Evolutionary conservation across 2,888 invertebrate species (phyloP).

Genomic region (Dioctria linearis): DNA sequence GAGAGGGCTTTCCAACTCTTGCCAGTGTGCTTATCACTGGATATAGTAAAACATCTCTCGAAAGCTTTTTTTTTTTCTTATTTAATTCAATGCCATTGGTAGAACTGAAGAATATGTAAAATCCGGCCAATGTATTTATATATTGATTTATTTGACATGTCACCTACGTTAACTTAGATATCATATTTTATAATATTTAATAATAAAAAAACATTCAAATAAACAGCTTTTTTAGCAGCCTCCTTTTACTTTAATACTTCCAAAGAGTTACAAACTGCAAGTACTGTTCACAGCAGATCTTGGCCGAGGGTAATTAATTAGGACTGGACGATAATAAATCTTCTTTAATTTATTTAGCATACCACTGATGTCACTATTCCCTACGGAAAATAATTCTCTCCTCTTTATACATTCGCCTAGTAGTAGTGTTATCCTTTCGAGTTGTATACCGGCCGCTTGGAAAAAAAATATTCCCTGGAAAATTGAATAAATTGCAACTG

Average conservation of each 20-base stretch:
- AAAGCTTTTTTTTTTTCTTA: too few species aligned
- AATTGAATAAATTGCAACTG: slow-evolving; percentile 32
- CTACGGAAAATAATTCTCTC: neutral
- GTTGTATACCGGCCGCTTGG: neutral
- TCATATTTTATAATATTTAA: too few species aligned
- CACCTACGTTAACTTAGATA: too few species aligned
- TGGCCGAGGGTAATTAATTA: slow-evolving; percentile 23
- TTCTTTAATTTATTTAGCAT: slow-evolving; percentile 30
- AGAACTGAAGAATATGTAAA: too few species aligned
- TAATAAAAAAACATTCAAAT: too few species aligned
- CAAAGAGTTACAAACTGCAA: slow-evolving; percentile 4
- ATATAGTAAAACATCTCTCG: neutral
- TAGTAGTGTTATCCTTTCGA: neutral
- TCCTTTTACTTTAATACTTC: slow-evolving; percentile 5
- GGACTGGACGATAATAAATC: slow-evolving; percentile 14
- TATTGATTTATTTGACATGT: too few species aligned
- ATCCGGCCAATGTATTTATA: too few species aligned
- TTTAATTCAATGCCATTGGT: too few species aligned
- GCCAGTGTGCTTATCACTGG: slow-evolving; percentile 6
- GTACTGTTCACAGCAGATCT: slow-evolving; percentile 12
- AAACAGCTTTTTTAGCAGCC: neutral
- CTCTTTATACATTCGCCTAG: neutral
- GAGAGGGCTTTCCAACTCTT: neutral
- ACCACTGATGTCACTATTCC: neutral
- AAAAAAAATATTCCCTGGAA: slow-evolving; percentile 29